Evolutionary conservation across 2,797 vertebrate species (phyloP).

Genomic region (Xyrichtys novacula): DNA sequence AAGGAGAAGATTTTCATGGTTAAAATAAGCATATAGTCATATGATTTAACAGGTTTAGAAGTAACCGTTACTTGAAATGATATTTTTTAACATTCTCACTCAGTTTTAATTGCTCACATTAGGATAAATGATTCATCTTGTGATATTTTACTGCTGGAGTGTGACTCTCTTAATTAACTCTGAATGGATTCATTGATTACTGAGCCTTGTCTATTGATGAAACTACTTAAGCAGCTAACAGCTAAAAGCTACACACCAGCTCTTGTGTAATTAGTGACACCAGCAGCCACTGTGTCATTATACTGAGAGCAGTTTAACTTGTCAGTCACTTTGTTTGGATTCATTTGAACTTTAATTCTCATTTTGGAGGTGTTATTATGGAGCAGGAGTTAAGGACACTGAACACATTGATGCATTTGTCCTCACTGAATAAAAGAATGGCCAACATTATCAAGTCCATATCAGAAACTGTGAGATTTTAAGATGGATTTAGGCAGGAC

Average conservation of each 20-base stretch:
- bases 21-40: not conserved
- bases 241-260: slow-evolving; percentile 65
- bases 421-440: slow-evolving; percentile 3
- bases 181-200: slow-evolving; percentile 84
- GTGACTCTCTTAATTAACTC: slow-evolving; percentile 75
- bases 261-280: slow-evolving; percentile 74
- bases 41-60: not conserved
- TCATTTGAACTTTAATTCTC: not conserved
- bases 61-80: not conserved
- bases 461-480: slow-evolving; percentile 1
- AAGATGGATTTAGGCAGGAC: slow-evolving; percentile 1
- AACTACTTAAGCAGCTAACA: slow-evolving; percentile 73
- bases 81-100: not conserved
- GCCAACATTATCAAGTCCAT: not conserved
- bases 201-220: slow-evolving; percentile 79
- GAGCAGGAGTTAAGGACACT: not conserved
- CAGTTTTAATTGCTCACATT: slow-evolving; percentile 24
- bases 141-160: slow-evolving; percentile 43
- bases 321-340: slow-evolving; percentile 11
- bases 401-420: slow-evolving; percentile 18
- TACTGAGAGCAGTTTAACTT: slow-evolving; percentile 1
- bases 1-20: not conserved
- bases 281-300: slow-evolving; percentile 46
- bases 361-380: not conserved
- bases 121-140: slow-evolving; percentile 43